Evolutionary conservation across 1,140 invertebrate genomes (phyloP).

Genomic region (Brachionus paranguensis): DNA sequence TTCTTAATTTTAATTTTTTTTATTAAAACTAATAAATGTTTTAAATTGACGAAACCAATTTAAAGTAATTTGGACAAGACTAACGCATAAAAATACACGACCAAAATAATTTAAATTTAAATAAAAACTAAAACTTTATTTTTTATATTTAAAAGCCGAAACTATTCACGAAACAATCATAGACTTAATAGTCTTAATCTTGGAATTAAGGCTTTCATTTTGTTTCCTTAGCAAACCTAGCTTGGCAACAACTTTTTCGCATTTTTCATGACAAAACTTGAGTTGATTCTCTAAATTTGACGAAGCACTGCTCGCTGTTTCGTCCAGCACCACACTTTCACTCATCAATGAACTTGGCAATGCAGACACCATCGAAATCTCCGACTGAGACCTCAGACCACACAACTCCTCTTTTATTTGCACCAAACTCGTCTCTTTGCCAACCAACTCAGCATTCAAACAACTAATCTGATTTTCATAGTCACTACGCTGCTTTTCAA

Average conservation of each 20-base stretch:
- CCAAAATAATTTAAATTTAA: neutral
- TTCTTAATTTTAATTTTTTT: neutral
- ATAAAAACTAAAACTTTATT: neutral
- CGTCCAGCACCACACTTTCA: neutral
- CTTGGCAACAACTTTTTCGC: constrained; percentile 19
- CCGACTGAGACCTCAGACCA: neutral
- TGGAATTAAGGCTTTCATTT: constrained; percentile 16
- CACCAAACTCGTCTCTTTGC: neutral
- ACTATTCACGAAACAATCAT: neutral
- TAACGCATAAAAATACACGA: neutral
- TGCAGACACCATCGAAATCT: neutral
- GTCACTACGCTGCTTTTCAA: neutral
- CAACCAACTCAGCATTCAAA: neutral
- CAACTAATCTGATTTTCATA: neutral
- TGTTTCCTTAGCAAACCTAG: neutral
- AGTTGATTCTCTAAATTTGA: constrained; percentile 23
- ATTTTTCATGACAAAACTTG: constrained; percentile 26
- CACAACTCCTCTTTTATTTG: neutral
- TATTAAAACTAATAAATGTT: neutral
- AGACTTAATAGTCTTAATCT: constrained; percentile 22
- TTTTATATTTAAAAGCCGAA: neutral
- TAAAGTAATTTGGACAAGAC: neutral
- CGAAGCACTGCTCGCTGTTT: neutral
- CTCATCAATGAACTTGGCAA: neutral
- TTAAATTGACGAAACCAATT: neutral